Base-by-base conservation (phyloP, 2,888 invertebrate genomes). In the Ecliptopera silaceata region DNA sequence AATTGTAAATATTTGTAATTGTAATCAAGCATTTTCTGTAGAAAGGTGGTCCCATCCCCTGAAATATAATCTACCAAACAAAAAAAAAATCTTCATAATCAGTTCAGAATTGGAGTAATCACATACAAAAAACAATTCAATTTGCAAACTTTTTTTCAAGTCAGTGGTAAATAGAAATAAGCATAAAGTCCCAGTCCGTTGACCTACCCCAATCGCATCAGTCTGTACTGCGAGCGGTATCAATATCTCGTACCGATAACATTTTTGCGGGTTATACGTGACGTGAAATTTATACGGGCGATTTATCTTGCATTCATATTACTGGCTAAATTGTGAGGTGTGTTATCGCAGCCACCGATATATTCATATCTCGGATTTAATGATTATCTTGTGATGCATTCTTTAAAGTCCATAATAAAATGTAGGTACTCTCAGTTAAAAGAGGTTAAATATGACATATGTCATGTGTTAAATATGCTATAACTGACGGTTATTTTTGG, bases 301-400 rank as follows among this genome's bases (percentile, higher is more conserved):
- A 90, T 90, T 88, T 88, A 87, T 90, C 88, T 84, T 80, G 80
- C 82, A 86, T 87, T 88, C 88, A 84, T 84, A 86, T 88, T 84
- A 84, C 80, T 78, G 75, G 80, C 77, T 74, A 83, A 86, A 85
- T 86, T 86, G 83, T 78, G 81, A 83, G 83, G 83, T 85, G 80
- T 79, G 80, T 84, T 89, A 88, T 86, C 87, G 71, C 78, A 46
- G 68, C 77, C 74, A 74, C 72, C 78, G 75, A 76, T 80, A 80
- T 78, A 80, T 78, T 74, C 69, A 72, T 75, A 74, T 71, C 77
- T 73, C 72, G 65, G 65, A 75, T 79, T 81, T 77, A 79, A 72
- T 71, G 68, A 71, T 64, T 58, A 48, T 43, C 34, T 44, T 53
- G 11, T 17, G 45, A 51, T 50, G 5, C 18, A 42, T 20, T 4